A percentile compares a stretch with the other conserved stretches of the same genome.
Conservation (phyloP, 2,113 vertebrate species). For the Carettochelys insculpta region DNA sequence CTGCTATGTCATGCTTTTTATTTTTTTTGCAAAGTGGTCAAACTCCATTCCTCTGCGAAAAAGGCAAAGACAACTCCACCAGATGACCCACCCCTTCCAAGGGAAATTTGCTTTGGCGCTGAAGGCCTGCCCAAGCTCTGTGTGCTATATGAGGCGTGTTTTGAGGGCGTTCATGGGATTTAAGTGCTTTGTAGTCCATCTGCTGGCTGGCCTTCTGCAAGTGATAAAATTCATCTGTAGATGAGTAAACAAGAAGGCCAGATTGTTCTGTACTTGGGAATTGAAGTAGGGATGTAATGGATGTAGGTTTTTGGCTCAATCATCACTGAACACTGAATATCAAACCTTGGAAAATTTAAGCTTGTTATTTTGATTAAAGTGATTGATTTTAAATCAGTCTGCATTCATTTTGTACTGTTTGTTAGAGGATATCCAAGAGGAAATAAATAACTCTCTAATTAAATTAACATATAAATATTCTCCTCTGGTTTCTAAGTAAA, state of each 20-base stretch:
- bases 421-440: conserved; percentile 67
- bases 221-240: fast-evolving
- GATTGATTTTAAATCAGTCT: conserved; percentile 65
- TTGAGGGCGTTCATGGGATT: fast-evolving
- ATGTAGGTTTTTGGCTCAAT: background rate
- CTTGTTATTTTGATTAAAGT: conserved; percentile 66
- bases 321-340: background rate
- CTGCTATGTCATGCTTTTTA: background rate
- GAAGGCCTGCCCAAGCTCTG: background rate
- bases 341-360: conserved; percentile 32
- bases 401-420: conserved; percentile 48
- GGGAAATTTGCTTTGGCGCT: background rate
- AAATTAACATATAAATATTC: conserved; percentile 37
- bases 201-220: fast-evolving
- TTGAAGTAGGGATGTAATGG: background rate
- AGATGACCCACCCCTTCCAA: background rate
- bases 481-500: conserved; percentile 28
- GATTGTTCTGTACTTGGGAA: background rate
- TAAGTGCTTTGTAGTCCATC: background rate
- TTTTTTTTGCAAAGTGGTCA: no score
- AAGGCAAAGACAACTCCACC: background rate
- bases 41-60: background rate
- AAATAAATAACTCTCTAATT: conserved; percentile 66
- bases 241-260: fast-evolving
- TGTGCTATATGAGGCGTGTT: background rate